Evolutionary conservation across 2,113 vertebrate species (phyloP).

Genomic region (Prionailurus bengalensis): DNA sequence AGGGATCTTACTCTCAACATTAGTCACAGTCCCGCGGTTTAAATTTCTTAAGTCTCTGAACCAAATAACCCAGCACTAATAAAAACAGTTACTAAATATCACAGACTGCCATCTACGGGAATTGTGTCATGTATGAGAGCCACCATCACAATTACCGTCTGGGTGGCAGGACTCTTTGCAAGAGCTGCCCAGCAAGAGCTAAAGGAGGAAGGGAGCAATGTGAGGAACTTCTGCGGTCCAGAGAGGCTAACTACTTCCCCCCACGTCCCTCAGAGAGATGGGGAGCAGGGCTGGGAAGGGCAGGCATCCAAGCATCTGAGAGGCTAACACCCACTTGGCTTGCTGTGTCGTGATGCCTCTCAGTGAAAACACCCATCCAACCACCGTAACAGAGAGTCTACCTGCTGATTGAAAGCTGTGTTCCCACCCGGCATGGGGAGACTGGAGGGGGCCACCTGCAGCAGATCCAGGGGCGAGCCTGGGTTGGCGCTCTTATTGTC

Average conservation of each 20-base stretch:
- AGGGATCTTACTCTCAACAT: background rate
- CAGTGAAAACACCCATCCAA: background rate
- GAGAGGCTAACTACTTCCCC: background rate
- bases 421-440: constrained; percentile 90
- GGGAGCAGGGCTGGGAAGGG: background rate
- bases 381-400: constrained; percentile 9
- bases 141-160: background rate
- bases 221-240: background rate
- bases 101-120: background rate
- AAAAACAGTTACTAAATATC: background rate
- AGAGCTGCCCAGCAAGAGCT: background rate
- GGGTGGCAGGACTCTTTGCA: background rate
- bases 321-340: too few relatives aligned
- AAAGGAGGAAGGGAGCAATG: background rate
- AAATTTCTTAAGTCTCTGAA: background rate
- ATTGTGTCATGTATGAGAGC: accelerated
- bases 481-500: constrained; percentile 87
- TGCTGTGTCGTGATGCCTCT: background rate
- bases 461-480: constrained; percentile 90
- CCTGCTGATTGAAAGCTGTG: constrained; percentile 90
- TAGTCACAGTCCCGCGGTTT: background rate
- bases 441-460: constrained; percentile 89
- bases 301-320: background rate
- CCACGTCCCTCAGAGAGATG: background rate
- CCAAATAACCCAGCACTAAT: background rate